Conservation (phyloP, 2,888 invertebrate species). For the Conistra vaccinii region DNA sequence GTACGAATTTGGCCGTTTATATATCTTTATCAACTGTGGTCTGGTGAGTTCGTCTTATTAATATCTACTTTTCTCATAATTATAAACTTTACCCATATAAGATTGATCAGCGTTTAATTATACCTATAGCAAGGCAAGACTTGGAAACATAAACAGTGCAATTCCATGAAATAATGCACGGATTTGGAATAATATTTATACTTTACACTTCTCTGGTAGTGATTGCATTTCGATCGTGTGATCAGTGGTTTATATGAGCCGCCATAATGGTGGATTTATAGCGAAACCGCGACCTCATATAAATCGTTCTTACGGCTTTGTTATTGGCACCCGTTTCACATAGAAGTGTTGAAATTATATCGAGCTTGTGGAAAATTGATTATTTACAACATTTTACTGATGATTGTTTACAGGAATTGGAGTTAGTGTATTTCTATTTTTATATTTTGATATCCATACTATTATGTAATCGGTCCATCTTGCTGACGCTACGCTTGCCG, state of each 20-base stretch:
- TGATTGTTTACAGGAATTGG: conserved; percentile 18
- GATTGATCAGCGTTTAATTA: not conserved
- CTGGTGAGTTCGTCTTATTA: conserved; percentile 66
- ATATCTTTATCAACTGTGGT: conserved; percentile 71
- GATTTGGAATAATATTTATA: conserved; percentile 45
- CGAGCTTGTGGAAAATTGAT: conserved; percentile 50
- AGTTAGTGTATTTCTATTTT: not conserved
- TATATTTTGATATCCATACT: not conserved
- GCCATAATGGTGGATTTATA: conserved; percentile 63
- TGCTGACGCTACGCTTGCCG: too few species aligned
- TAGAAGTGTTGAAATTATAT: conserved; percentile 50
- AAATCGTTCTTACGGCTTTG: conserved; percentile 57
- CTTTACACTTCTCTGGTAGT: conserved; percentile 36
- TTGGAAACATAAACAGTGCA: conserved; percentile 6
- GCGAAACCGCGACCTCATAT: conserved; percentile 60
- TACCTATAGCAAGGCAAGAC: not conserved
- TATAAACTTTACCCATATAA: not conserved
- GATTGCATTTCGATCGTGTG: conserved; percentile 62
- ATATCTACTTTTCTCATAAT: not conserved
- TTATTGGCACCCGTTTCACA: conserved; percentile 54
- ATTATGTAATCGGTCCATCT: too few species aligned
- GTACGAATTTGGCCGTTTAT: conserved; percentile 70
- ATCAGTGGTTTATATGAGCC: conserved; percentile 61
- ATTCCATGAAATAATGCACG: conserved; percentile 24
- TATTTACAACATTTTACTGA: conserved; percentile 34